Percentiles rank a stretch among this genome's conserved stretches.
Conservation (phyloP, 2,797 vertebrate species). For the Anableps anableps region DNA sequence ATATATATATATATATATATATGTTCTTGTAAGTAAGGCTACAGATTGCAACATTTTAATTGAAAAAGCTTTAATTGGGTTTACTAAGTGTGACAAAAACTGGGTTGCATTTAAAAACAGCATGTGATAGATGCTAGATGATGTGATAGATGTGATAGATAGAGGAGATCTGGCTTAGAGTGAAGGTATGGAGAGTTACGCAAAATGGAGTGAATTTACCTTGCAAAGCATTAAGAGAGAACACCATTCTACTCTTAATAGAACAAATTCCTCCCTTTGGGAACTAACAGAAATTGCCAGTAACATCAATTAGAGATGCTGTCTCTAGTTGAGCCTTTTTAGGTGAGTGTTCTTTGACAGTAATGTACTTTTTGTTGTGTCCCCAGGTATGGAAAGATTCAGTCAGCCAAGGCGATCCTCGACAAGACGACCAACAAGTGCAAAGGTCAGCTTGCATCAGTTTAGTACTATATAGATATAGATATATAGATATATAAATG, state of each 20-base stretch:
- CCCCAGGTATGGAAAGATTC: constrained; percentile 97
- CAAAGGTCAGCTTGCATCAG: constrained; percentile 88
- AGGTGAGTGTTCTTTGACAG: not conserved
- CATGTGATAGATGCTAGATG: not conserved
- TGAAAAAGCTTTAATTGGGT: not conserved
- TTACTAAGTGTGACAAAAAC: not conserved
- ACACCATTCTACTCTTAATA: not conserved
- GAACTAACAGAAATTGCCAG: not conserved
- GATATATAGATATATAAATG: too few species aligned
- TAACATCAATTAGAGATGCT: not conserved
- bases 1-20: too few species aligned
- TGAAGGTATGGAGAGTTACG: not conserved
- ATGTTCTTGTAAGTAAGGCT: not conserved
- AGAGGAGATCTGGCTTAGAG: not conserved
- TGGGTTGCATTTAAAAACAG: not conserved
- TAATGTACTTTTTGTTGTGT: constrained; percentile 29
- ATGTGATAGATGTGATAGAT: too few species aligned
- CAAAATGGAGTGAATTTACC: not conserved
- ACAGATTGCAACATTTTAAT: not conserved
- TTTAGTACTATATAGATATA: not conserved
- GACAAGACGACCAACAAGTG: constrained; percentile 99
- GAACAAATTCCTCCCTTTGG: not conserved
- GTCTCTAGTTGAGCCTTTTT: not conserved
- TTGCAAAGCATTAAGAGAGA: not conserved
- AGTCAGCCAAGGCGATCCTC: constrained; percentile 98